Evolutionary conservation across 2,888 invertebrate genomes (phyloP).

Genomic region (Hylaea fasciaria): DNA sequence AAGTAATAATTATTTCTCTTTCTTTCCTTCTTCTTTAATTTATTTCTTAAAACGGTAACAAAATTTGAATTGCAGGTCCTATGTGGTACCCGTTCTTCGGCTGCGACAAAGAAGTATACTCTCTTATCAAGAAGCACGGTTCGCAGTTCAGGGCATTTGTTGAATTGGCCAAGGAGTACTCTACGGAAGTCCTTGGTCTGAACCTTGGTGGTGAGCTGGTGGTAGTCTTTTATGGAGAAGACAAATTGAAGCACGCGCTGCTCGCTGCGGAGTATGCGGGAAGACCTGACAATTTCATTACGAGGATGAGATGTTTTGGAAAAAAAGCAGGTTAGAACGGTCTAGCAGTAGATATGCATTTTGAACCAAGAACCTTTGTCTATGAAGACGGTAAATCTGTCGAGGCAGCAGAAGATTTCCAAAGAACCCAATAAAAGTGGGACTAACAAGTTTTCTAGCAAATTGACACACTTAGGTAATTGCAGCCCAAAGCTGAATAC

Average conservation of each 20-base stretch:
- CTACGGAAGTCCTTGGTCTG: conserved; percentile 83
- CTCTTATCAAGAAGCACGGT: conserved; percentile 30
- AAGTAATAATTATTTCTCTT: too few relatives aligned
- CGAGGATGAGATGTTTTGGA: conserved; percentile 84
- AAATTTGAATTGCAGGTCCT: conserved; percentile 22
- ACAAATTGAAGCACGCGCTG: conserved; percentile 81
- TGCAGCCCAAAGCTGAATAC: too few relatives aligned
- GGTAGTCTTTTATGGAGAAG: conserved; percentile 81
- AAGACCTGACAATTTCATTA: conserved; percentile 86
- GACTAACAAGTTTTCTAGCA: too few relatives aligned
- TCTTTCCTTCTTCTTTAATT: too few relatives aligned
- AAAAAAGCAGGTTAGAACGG: conserved; percentile 78
- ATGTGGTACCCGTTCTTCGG: conserved; percentile 36
- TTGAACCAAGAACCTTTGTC: too few relatives aligned
- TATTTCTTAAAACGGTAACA: too few relatives aligned
- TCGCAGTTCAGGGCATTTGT: conserved; percentile 81
- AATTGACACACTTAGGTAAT: too few relatives aligned
- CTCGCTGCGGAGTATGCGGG: conserved; percentile 84
- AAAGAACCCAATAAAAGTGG: too few relatives aligned
- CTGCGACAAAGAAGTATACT: conserved; percentile 20
- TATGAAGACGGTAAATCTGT: too few relatives aligned
- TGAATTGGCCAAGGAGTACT: conserved; percentile 72
- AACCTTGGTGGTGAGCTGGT: conserved; percentile 82
- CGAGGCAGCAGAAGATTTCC: too few relatives aligned
- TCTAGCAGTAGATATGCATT: too few relatives aligned